phyloP scores from a whole-genome alignment of 2,113 vertebrate genomes.

The Ivindomyrus marchei region DNA sequence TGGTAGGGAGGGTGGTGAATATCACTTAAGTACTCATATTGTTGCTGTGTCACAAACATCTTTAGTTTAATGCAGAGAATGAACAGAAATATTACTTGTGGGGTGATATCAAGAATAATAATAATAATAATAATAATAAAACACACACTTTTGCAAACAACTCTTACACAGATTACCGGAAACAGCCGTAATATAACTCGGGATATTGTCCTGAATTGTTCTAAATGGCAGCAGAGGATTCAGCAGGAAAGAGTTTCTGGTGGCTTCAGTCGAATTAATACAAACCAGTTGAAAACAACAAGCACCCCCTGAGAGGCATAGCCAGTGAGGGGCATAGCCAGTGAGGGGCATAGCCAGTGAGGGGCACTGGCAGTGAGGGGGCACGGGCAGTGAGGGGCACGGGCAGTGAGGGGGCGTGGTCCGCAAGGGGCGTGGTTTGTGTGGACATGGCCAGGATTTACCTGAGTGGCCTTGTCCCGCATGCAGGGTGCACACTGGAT shows the following conservation, averaged over 20 bases:
- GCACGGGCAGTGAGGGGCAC: neutral
- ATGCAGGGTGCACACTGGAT: slow-evolving; percentile 80
- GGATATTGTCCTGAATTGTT: neutral
- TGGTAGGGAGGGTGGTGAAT: neutral
- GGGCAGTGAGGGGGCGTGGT: neutral
- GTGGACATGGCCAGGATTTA: slow-evolving; percentile 42
- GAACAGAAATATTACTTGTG: neutral
- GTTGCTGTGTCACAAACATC: neutral
- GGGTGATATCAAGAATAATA: neutral
- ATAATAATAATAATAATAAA: neutral
- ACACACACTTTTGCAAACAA: neutral
- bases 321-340: neutral
- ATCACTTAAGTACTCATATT: neutral
- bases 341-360: neutral
- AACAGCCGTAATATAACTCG: neutral
- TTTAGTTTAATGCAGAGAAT: neutral
- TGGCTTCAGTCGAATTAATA: neutral
- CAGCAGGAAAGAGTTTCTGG: neutral
- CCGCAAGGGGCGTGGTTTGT: neutral
- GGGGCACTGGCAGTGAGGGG: neutral
- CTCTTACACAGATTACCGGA: neutral
- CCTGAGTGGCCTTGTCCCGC: slow-evolving; percentile 97
- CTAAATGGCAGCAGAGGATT: neutral
- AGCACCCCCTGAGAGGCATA: neutral
- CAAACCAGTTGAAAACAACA: neutral